Evolutionary conservation across 2,888 invertebrate genomes (phyloP), one percentile per base, ranked within the genome.

Genomic region (Synergus japonicus): DNA sequence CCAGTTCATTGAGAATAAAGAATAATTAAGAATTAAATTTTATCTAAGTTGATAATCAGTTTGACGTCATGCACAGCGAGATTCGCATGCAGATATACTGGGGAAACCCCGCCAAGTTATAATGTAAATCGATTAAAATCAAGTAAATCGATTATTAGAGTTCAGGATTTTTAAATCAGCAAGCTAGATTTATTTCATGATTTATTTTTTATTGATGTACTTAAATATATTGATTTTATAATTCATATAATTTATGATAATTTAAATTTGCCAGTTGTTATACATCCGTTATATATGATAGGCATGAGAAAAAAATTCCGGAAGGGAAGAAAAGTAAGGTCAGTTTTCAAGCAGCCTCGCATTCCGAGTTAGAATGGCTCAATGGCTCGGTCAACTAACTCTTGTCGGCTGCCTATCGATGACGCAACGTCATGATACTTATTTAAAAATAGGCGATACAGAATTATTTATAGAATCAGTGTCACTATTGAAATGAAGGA

Each of bases 391-490:
- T 78, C 79, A 76, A 64, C 67, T 77, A 64, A 79, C 73, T 81
- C 73, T n/a, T 60, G 66, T 65, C 29, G 76, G 73, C 44, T 67
- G 76, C 76, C 79, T 73, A 66, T 78, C 64, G 78, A 79, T 76
- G 18, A 41, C 29, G 77, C 84, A 84, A 84, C 83, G 81, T 85
- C 82, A 84, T 78, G 60, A 67, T 54, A 82, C 0, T 82, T 86
- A 82, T 5, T 82, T 86, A 85, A 86, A 87, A 88, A 89, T 89
- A 89, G 84, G 77, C 78, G 41, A 77, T 80, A 54, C 77, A 54
- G 60, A 69, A 66, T 83, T 87, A 87, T 89, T 89, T 86, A 85
- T 88, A 89, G 88, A 84, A 81, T 22, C 76, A 76, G 65, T 64
- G 60, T 22, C 60, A 82, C 65, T 78, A 78, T 76, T 80, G 81